Evolutionary conservation across 1,140 invertebrate species (phyloP).

Genomic region (Aporrectodea caliginosa): DNA sequence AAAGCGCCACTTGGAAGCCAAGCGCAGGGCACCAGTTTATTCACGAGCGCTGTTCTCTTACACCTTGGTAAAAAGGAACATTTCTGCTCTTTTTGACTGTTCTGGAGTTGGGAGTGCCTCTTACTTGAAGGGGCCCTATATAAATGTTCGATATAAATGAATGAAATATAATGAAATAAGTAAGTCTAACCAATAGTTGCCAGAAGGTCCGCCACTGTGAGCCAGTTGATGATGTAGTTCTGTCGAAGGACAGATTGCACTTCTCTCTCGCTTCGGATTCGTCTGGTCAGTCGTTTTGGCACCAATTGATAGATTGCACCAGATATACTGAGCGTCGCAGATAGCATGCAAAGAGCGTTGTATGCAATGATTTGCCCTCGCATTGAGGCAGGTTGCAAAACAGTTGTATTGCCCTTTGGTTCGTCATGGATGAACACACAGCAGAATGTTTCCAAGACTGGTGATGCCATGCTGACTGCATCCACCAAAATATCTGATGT

Average conservation of each 20-base stretch:
- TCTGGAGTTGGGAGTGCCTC: no score
- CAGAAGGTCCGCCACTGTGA: conserved; percentile 71
- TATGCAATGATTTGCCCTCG: conserved; percentile 3
- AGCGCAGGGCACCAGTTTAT: no score
- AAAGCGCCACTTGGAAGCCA: no score
- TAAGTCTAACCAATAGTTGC: conserved; percentile 65
- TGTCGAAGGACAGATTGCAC: conserved; percentile 62
- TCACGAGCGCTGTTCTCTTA: no score
- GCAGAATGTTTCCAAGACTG: conserved; percentile 1
- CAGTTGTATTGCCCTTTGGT: not conserved
- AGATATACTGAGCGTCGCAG: conserved; percentile 67
- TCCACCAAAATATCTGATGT: no score
- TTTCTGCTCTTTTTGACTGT: no score
- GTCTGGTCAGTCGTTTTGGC: conserved; percentile 52
- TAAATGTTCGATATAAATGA: no score
- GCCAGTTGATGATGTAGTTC: conserved; percentile 69
- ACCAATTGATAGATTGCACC: conserved; percentile 67
- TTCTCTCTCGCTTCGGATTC: conserved; percentile 57
- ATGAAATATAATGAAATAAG: conserved; percentile 19
- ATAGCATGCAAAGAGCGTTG: conserved; percentile 69
- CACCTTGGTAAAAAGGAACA: no score
- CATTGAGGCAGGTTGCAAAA: not conserved
- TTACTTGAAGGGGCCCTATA: no score
- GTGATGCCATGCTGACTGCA: conserved; percentile 12
- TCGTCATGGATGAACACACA: conserved; percentile 2